These are phyloP conservation scores for Rhynchonema sp. DNA, from an alignment of 2,888 invertebrate species.

Conservation along the genomic window DNA sequence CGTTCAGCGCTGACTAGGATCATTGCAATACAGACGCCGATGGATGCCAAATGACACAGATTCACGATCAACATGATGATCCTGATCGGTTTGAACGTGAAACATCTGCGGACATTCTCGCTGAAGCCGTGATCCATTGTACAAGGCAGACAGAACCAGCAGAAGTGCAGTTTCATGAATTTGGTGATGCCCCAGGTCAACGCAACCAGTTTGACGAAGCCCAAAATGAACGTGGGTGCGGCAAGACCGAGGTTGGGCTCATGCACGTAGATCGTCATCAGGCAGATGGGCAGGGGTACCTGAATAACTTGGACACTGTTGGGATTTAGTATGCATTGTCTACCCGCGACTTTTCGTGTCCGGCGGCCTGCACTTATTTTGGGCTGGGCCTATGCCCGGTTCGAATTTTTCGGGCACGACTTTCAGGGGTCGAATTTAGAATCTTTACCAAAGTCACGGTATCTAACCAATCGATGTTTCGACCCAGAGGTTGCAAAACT, in stretches of 20 bases:
- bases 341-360: too few species aligned
- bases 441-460: too few species aligned
- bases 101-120: slow-evolving; percentile 22
- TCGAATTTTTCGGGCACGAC: too few species aligned
- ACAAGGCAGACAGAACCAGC: slow-evolving; percentile 20
- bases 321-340: too few species aligned
- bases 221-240: slow-evolving; percentile 20
- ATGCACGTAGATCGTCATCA: slow-evolving; percentile 18
- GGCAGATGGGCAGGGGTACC: slow-evolving; percentile 23
- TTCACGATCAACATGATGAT: slow-evolving; percentile 25
- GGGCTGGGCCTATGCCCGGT: too few species aligned
- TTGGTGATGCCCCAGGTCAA: slow-evolving; percentile 26
- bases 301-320: slow-evolving; percentile 5
- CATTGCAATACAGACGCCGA: slow-evolving; percentile 1
- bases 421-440: too few species aligned
- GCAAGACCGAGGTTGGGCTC: slow-evolving; percentile 23
- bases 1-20: background rate
- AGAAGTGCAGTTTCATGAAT: slow-evolving; percentile 26
- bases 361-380: too few species aligned
- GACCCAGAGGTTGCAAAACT: too few species aligned
- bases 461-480: too few species aligned
- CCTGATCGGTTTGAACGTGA: slow-evolving; percentile 21
- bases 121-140: slow-evolving; percentile 3
- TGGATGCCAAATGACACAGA: slow-evolving; percentile 19
- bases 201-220: slow-evolving; percentile 23